Evolutionary conservation across 2,888 invertebrate species (phyloP).

Genomic region (Scaeva pyrastri): DNA sequence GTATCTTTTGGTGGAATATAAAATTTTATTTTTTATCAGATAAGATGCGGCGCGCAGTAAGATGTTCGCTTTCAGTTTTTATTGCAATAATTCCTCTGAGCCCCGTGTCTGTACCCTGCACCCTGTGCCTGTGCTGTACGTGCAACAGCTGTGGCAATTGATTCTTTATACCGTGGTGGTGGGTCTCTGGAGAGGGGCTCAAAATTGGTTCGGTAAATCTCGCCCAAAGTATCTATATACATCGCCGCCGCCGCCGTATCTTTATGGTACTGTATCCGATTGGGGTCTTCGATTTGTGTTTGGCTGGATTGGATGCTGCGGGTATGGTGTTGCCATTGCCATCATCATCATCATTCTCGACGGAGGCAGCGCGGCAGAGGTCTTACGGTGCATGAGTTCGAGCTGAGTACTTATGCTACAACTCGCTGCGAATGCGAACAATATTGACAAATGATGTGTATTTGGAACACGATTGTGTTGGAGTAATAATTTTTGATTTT

Average conservation of each 20-base stretch:
- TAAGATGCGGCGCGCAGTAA: constrained; percentile 69
- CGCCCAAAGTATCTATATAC: constrained; percentile 4
- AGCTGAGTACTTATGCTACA: not conserved
- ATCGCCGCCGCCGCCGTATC: constrained; percentile 16
- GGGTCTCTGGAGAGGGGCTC: constrained; percentile 31
- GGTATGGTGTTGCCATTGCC: constrained; percentile 10
- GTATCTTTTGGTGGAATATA: constrained; percentile 39
- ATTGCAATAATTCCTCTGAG: constrained; percentile 67
- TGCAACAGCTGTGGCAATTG: constrained; percentile 72
- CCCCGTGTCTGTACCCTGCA: not conserved
- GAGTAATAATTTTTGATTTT: constrained; percentile 42
- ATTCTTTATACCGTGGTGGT: constrained; percentile 59
- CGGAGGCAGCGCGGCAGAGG: too few species aligned
- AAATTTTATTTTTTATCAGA: constrained; percentile 70
- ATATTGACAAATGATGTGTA: constrained; percentile 73
- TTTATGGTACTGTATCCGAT: constrained; percentile 40
- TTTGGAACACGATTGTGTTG: constrained; percentile 50
- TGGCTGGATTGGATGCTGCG: constrained; percentile 18
- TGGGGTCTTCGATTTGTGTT: constrained; percentile 47
- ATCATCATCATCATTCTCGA: not conserved
- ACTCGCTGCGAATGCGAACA: constrained; percentile 65
- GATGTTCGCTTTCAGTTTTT: constrained; percentile 72
- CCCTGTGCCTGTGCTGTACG: constrained; percentile 4
- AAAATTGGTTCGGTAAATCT: constrained; percentile 39
- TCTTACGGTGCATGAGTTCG: constrained; percentile 22